Evolutionary conservation across 2,888 invertebrate genomes (phyloP), one percentile per base, ranked within the genome.

Genomic region (Branchipolynoe longqiensis): DNA sequence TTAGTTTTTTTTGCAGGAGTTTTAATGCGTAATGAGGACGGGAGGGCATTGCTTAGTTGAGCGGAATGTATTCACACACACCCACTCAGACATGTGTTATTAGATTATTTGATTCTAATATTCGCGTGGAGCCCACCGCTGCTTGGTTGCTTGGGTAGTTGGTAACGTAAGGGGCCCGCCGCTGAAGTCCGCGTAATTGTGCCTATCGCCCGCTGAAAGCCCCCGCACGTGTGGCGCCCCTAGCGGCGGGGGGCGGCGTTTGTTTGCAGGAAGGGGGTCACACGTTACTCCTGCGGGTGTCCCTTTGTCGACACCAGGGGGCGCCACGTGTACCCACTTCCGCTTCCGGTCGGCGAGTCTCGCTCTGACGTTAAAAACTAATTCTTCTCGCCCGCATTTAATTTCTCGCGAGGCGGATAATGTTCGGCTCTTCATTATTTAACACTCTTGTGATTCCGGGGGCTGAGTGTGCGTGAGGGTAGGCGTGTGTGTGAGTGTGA

Each of bases 301-400:
- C 36, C 38, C 69, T 69, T 69, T 69, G 69, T 69, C 69, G 69
- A 33, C 69, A 22, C 33, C 38, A 69, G 69, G 69, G 69, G 58
- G 69, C 12, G 69, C 69, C 69, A 69, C 69, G 69, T 69, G 69
- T n/a, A 38, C 69, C 38, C 69, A 69, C 69, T 69, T 69, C 69
- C 69, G 38, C 38, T 69, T 69, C 69, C 69, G 69, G 22, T 33
- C 38, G 22, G 38, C 36, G 22, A 69, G 69, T n/a, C 33, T 33
- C 69, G 69, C 69, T 14, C 33, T 38, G 69, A 25, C 38, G 38
- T 69, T 69, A 69, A 69, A 69, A 69, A 69, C 69, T 69, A 69
- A 69, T 69, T 69, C 69, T 69, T 69, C 69, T 8, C 69, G 69
- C 69, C 69, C 69, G 69, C 69, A 69, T 69, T n/a, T 69, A 69